Conservation (phyloP, 2,113 vertebrate genomes). For the Empidonax alnorum region DNA sequence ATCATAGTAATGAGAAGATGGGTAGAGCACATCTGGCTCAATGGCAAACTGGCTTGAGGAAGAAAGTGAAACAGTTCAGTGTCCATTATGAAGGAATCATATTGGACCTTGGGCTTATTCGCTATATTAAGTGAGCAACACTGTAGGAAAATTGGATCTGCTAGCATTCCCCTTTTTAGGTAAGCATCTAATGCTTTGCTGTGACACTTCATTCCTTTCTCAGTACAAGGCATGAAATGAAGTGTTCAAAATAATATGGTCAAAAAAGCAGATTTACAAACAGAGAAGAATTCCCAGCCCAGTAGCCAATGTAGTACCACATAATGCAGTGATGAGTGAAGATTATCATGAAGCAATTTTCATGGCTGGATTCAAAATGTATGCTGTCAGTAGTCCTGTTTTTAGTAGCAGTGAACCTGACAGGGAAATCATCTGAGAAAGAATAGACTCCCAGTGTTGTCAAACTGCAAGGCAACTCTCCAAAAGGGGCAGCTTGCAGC, state of each 20-base stretch:
- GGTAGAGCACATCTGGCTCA: neutral
- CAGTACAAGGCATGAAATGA: slow-evolving; percentile 37
- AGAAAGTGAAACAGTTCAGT: neutral
- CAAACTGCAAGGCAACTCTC: neutral
- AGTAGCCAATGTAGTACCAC: slow-evolving; percentile 9
- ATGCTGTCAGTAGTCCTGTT: neutral
- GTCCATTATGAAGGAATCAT: neutral
- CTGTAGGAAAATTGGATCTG: slow-evolving; percentile 31
- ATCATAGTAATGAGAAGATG: slow-evolving; percentile 33
- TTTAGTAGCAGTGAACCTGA: slow-evolving; percentile 18
- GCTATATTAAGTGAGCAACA: neutral
- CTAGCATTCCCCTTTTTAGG: slow-evolving; percentile 1
- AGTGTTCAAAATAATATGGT: slow-evolving; percentile 26
- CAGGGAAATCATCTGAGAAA: slow-evolving; percentile 8
- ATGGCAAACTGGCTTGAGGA: neutral
- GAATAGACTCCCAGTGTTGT: neutral
- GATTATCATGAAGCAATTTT: neutral
- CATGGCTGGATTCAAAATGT: slow-evolving; percentile 47
- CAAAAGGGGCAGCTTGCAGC: neutral
- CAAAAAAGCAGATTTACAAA: slow-evolving; percentile 49
- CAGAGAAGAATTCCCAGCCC: slow-evolving; percentile 9
- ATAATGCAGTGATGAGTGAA: slow-evolving; percentile 38
- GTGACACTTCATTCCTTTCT: slow-evolving; percentile 13
- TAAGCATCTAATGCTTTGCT: slow-evolving; percentile 16
- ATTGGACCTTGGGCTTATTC: neutral